Evolutionary conservation across 2,888 invertebrate genomes (phyloP).

Genomic region (Drosophila limbata): DNA sequence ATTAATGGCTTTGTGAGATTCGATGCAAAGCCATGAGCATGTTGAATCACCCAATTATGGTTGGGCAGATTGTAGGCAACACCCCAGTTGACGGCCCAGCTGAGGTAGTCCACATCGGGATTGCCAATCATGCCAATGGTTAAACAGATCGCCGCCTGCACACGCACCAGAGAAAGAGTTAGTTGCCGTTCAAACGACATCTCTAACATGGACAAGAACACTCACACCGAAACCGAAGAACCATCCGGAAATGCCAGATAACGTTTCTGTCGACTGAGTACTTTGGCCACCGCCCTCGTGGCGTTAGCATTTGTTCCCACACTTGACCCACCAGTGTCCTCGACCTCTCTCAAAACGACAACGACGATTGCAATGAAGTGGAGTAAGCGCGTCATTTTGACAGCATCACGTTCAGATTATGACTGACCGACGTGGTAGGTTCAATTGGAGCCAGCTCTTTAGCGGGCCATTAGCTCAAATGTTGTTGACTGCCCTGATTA

Average conservation of each 20-base stretch:
- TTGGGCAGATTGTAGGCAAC: constrained; percentile 89
- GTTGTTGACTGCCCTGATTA: constrained; percentile 68
- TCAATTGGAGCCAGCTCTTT: constrained; percentile 11
- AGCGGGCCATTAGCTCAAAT: constrained; percentile 47
- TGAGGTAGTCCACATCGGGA: constrained; percentile 87
- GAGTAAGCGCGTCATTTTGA: constrained; percentile 48
- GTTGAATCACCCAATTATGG: constrained; percentile 86
- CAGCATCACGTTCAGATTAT: constrained; percentile 36
- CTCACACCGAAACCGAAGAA: constrained; percentile 87
- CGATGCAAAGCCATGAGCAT: constrained; percentile 77
- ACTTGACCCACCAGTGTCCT: not conserved
- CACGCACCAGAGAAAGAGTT: constrained; percentile 5
- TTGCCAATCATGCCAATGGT: constrained; percentile 88
- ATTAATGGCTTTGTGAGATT: constrained; percentile 67
- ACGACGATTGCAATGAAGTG: constrained; percentile 8
- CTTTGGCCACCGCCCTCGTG: constrained; percentile 40
- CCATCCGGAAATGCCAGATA: constrained; percentile 87
- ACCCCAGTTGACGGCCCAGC: constrained; percentile 90
- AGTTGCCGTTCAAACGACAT: constrained; percentile 5
- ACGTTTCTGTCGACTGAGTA: constrained; percentile 84
- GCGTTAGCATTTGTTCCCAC: constrained; percentile 28
- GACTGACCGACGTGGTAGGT: constrained; percentile 34
- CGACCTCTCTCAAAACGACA: constrained; percentile 17
- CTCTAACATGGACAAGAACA: constrained; percentile 1
- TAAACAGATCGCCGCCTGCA: constrained; percentile 87